phyloP scores from a whole-genome alignment of 2,888 invertebrate genomes.

The Mimachlamys varia region DNA sequence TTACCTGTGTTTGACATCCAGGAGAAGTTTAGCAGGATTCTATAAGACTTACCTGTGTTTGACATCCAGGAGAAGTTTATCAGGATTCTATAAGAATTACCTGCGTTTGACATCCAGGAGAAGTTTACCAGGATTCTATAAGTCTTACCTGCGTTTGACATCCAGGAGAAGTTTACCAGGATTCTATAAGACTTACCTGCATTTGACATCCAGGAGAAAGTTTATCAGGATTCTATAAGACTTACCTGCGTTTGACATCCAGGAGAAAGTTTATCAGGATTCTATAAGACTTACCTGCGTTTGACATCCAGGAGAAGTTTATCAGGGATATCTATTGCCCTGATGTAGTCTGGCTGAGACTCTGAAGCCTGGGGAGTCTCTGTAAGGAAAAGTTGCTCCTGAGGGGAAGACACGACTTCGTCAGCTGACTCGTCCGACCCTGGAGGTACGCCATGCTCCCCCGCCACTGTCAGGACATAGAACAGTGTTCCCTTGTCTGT shows the following conservation, averaged over 20 bases:
- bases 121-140: no score
- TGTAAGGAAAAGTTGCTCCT: conserved; percentile 62
- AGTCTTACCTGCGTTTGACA: no score
- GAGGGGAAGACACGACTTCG: conserved; percentile 44
- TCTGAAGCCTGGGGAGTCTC: conserved; percentile 56
- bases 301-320: conserved; percentile 69
- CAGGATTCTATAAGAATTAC: conserved; percentile 62
- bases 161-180: no score
- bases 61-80: no score
- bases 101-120: conserved; percentile 70
- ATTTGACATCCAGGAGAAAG: no score
- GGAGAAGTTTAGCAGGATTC: no score
- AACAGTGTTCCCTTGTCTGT: conserved; percentile 78
- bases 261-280: no score
- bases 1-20: no score
- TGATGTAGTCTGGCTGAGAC: conserved; percentile 66
- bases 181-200: no score
- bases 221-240: no score
- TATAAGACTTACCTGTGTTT: no score
- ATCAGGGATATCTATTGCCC: conserved; percentile 65
- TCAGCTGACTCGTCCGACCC: conserved; percentile 49
- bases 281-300: conserved; percentile 64
- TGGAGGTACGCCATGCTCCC: conserved; percentile 66
- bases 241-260: no score
- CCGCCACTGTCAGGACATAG: conserved; percentile 76